Evolutionary conservation across 2,888 invertebrate species (phyloP), one percentile per base, ranked within the genome.

Genomic region (Ethmia dodecea): DNA sequence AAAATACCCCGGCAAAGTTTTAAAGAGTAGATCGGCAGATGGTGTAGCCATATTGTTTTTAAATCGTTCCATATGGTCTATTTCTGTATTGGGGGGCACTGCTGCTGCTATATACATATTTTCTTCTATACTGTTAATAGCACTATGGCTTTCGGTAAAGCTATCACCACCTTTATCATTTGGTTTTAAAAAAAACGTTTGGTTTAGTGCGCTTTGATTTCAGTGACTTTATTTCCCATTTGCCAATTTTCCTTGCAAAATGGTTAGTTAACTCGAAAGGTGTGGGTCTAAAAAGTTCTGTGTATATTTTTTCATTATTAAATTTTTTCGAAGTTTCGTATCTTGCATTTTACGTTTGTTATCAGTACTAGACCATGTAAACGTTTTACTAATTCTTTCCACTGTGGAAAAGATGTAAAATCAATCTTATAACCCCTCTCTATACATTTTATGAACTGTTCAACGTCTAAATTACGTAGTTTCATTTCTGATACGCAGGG

Each of bases 271-370:
- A 48, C 33, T 68, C 59, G 51, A 81, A 81, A 0, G 84, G 81
- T 1, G 80, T 70, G 22, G 45, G 48, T 47, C 74, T 69, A 8
- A 49, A 60, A 10, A 45, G 52, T 46, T 84, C 56, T 26, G 45
- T 47, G 24, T 60, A 69, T 22, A 86, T 40, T 75, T 81, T 3
- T 74, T 40, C 40, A 83, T 65, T 33, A 86, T 83, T n/a, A 42
- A 28, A 15, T 35, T 26, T 40, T 78, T 76, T 13, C 78, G 70
- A n/a, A 37, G 27, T 13, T 62, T 53, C 14, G 69, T 61, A 27
- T 54, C 58, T 49, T 64, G 60, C 31, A 76, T 53, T 55, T 51
- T 71, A 26, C 47, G 55, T 42, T 69, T 68, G 31, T 45, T 70
- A 24, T 70, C 59, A 1, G 60, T 64, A 16, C 53, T 11, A 51